Base-by-base conservation (phyloP, 92 coral and sea anemone genomes). In the Heteractis magnifica region DNA sequence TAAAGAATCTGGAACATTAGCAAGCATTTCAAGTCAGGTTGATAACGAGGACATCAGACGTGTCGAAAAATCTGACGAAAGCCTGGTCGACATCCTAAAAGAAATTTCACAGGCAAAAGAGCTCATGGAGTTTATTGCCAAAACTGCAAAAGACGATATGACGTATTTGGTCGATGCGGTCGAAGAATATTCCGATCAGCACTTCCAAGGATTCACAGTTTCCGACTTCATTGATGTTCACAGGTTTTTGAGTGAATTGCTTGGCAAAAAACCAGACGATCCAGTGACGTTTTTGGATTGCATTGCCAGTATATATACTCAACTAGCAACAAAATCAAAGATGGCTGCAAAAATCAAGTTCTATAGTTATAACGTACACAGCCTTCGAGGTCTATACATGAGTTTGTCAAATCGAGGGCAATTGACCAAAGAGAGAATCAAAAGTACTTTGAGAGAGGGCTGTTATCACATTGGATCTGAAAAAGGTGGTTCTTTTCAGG, bases 161-260 rank as follows among this genome's bases (percentile, higher is more conserved):
- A 88, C 90, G 4, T 86, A 94, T 65, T 88, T 95, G 19, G 87
- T 95, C 52, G 98, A 95, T 77, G 98, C 98, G 55, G 98, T 95
- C 10, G 98, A 95, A 75, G 98, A 95, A 77, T 94, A 93, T 81
- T 95, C 98, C 18, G 98, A 95, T 65, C 98, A 93, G 68, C 91
- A 89, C 62, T 93, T 95, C 49, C 95, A 94, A 7, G 98, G 86
- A 78, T 89, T 95, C 10, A 90, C 88, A 4, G 98, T 95, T 51
- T 93, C 98, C 12, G 92, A 95, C 78, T 92, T 95, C 49, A 95
- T 95, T 76, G 98, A 93, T 72, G 91, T 93, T n/a, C 98, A 95
- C 76, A 87, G 97, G 20, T 95, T 95, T 86, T 75, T 95, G 4
- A 90, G 92, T 23, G 87, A 77, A 51, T 77, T 94, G 41, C 59